These are phyloP conservation scores for Tromatobia lineatoria DNA, from an alignment of 2,888 invertebrate genomes.

Conservation along the genomic window DNA sequence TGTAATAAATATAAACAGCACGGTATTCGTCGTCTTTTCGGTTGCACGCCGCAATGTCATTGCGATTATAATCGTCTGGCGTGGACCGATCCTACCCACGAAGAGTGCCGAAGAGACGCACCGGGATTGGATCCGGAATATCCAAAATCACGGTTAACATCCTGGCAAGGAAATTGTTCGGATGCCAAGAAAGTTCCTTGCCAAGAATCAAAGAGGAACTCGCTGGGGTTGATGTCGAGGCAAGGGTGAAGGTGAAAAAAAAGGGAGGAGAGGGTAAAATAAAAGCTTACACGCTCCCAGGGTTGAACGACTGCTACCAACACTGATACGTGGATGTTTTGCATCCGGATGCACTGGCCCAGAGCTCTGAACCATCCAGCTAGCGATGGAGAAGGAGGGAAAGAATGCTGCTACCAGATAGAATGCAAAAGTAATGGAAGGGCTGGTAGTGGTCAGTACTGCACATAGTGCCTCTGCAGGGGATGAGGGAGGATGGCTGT, in stretches of 20 bases:
- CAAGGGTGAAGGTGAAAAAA: conserved; percentile 37
- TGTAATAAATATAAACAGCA: conserved; percentile 44
- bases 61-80: conserved; percentile 62
- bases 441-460: conserved; percentile 32
- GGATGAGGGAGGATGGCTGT: not conserved
- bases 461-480: conserved; percentile 34
- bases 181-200: conserved; percentile 66
- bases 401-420: conserved; percentile 25
- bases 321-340: conserved; percentile 15
- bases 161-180: conserved; percentile 62
- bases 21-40: conserved; percentile 37
- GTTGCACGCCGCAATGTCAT: not conserved
- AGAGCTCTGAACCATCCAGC: conserved; percentile 11
- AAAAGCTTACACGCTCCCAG: conserved; percentile 21
- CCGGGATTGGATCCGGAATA: conserved; percentile 35
- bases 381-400: conserved; percentile 11
- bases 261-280: conserved; percentile 43
- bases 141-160: conserved; percentile 59
- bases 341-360: conserved; percentile 19
- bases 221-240: conserved; percentile 37
- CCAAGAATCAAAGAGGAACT: conserved; percentile 64
- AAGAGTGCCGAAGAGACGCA: conserved; percentile 9
- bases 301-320: conserved; percentile 15
- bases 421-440: conserved; percentile 26
- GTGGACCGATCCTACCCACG: not conserved